A percentile compares a stretch with the other conserved stretches of the same genome.
Conservation (phyloP, 2,113 vertebrate genomes). For the Morone saxatilis region DNA sequence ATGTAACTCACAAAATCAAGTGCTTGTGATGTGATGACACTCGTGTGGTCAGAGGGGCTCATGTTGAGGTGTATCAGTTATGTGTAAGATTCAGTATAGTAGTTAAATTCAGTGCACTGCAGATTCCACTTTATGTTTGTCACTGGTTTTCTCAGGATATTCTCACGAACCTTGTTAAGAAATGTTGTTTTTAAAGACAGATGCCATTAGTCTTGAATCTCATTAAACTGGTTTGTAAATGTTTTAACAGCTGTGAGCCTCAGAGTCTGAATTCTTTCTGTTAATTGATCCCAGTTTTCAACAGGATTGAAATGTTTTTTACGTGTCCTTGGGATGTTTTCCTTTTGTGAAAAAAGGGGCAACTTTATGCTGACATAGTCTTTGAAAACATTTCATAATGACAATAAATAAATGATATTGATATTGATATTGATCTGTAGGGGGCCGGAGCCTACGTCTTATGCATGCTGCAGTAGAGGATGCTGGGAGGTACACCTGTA, state of each 20-base stretch:
- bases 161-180: conserved; percentile 15
- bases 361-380: not conserved
- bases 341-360: not conserved
- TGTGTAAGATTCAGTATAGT: too few species aligned
- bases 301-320: not conserved
- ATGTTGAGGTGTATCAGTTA: not conserved
- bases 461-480: conserved; percentile 85
- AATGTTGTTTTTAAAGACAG: conserved; percentile 12
- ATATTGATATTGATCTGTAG: conserved; percentile 72
- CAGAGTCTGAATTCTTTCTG: conserved; percentile 5
- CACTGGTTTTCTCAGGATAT: not conserved
- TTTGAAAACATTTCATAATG: conserved; percentile 16
- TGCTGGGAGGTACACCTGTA: conserved; percentile 90
- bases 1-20: not conserved
- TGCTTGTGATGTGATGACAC: not conserved
- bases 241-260: conserved; percentile 45
- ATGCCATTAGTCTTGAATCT: conserved; percentile 1
- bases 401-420: not conserved
- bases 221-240: conserved; percentile 20
- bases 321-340: not conserved
- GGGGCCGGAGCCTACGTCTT: conserved; percentile 89
- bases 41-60: not conserved
- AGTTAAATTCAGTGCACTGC: not conserved
- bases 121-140: not conserved
- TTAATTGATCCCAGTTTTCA: conserved; percentile 23